phyloP scores from a whole-genome alignment of 64 coral and sea anemone genomes.

The Acropora tenuis region DNA sequence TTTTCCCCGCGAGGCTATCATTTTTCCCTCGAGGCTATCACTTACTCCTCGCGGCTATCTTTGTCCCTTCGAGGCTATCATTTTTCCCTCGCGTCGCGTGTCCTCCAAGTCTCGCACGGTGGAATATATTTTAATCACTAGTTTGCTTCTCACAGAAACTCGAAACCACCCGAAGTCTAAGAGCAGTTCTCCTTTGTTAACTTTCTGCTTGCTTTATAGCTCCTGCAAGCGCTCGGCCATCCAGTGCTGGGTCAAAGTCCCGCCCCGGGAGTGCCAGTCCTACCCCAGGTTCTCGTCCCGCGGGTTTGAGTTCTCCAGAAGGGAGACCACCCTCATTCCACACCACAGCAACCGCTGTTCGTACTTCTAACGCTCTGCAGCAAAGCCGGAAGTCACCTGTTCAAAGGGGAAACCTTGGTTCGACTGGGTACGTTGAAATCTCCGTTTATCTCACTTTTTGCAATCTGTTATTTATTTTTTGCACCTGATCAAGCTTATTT shows the following conservation, averaged over 20 bases:
- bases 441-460: background rate
- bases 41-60: too few species aligned
- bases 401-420: constrained; percentile 14
- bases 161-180: too few species aligned
- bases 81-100: too few species aligned
- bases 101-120: too few species aligned
- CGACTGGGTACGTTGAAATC: constrained; percentile 41
- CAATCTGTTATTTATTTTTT: background rate
- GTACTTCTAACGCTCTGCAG: constrained; percentile 46
- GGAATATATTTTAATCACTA: too few species aligned
- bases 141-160: too few species aligned
- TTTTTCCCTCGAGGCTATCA: too few species aligned
- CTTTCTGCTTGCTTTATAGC: background rate
- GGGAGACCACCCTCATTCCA: constrained; percentile 52
- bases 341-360: constrained; percentile 52
- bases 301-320: background rate
- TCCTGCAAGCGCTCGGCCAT: background rate
- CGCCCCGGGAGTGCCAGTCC: background rate
- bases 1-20: too few species aligned
- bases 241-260: background rate
- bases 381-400: constrained; percentile 47
- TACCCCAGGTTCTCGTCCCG: background rate
- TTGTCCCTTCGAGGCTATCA: too few species aligned
- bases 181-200: background rate
- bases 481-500: too few species aligned